phyloP scores from a whole-genome alignment of 2,797 vertebrate species.

The Characodon lateralis region DNA sequence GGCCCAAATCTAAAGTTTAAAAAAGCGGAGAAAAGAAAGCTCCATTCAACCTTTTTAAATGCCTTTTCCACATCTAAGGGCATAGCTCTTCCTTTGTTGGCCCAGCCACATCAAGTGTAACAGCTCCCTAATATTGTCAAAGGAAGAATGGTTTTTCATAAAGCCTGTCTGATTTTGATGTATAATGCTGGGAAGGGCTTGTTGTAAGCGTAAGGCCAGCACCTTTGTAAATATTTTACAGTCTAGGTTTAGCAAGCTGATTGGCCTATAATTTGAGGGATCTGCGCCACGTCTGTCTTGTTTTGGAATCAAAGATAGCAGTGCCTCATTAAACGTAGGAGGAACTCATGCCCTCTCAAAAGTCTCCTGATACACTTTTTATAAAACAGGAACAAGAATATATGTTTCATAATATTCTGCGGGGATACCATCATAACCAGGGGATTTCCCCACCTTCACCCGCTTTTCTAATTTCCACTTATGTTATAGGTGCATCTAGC shows the following conservation, averaged over 20 bases:
- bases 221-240: background rate
- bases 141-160: background rate
- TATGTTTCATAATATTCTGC: constrained; percentile 5
- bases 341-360: background rate
- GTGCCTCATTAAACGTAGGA: background rate
- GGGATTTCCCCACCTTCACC: background rate
- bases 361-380: background rate
- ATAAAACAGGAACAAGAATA: background rate
- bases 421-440: background rate
- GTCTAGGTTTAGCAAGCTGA: background rate
- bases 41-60: background rate
- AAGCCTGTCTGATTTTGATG: background rate
- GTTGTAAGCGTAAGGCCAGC: too few relatives aligned
- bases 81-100: background rate
- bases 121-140: background rate
- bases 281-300: background rate
- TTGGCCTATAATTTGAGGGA: background rate
- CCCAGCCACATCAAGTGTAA: background rate
- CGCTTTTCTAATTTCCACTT: background rate
- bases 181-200: background rate
- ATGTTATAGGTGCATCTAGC: background rate
- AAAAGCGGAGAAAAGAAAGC: background rate
- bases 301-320: background rate
- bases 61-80: background rate
- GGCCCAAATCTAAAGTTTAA: background rate